Evolutionary conservation across 1,140 invertebrate genomes (phyloP), one percentile per base, ranked within the genome.

Genomic region (Patella vulgata): DNA sequence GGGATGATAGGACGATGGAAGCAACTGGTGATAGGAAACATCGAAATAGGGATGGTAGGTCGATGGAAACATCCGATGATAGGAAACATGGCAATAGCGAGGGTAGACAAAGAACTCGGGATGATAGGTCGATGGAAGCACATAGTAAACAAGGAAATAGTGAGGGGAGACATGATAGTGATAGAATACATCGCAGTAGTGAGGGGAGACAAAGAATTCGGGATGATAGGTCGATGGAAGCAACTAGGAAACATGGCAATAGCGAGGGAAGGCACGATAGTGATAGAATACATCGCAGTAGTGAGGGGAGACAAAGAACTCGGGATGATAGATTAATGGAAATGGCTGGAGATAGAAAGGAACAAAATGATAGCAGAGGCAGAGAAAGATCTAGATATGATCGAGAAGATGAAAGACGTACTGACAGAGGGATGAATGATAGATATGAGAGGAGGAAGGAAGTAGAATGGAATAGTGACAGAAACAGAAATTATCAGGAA

Each of bases 231-330:
- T 21, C 39, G 9, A 52, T 33, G 27, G n/a, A 14, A 11, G 2
- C 25, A 30, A 55, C 23, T 19, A 54, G 40, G 17, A 53, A 21
- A 39, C 40, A 47, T 28, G 55, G 55, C 14, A 31, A 28, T 43
- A 42, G 17, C 14, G 14, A 23, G 14, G 50, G 23, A 5, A 59
- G 17, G 23, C 33, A 40, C 73, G 68, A 67, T 53, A 69, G 36
- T 63, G 69, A 54, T 59, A 66, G 36, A 51, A 57, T 28, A 70
- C 65, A 50, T 51, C 61, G 43, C 65, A 69, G 31, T 67, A 70
- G 53, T 62, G 63, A 44, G 66, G 66, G 42, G 62, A 74, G 46
- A 64, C 28, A 19, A 70, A 74, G 54, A 71, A 71, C 40, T 46
- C 68, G 33, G 67, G 65, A 52, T 25, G 48, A 27, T 63, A 63